These are phyloP conservation scores for Griposia aprilina DNA, from an alignment of 2,888 invertebrate species.

Conservation along the genomic window DNA sequence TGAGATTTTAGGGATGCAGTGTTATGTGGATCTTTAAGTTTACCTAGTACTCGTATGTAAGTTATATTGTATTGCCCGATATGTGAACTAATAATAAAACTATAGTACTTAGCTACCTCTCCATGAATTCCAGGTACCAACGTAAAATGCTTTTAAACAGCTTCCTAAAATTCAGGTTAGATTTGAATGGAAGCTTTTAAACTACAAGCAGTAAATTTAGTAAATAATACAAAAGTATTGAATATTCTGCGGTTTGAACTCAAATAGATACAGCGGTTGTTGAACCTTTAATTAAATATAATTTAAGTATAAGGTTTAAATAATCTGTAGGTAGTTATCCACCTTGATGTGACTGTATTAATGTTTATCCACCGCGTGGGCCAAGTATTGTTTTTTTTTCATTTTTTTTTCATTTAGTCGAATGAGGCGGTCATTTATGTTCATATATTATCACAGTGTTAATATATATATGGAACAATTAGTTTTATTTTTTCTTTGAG, in stretches of 20 bases:
- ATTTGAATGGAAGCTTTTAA: slow-evolving; percentile 21
- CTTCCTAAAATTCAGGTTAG: slow-evolving; percentile 2
- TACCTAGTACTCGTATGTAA: neutral
- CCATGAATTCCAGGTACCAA: neutral
- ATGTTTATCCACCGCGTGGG: neutral
- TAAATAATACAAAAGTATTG: slow-evolving; percentile 6
- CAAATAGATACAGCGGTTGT: slow-evolving; percentile 17
- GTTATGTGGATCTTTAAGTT: neutral
- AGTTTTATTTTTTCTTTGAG: too few species aligned
- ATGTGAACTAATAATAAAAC: neutral
- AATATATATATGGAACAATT: neutral
- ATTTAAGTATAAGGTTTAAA: slow-evolving; percentile 2
- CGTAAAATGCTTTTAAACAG: slow-evolving; percentile 12
- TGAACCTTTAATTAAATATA: slow-evolving; percentile 16
- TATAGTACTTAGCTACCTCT: neutral
- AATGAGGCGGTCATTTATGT: neutral
- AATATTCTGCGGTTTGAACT: slow-evolving; percentile 2
- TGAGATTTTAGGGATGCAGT: neutral
- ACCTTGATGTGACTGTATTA: neutral
- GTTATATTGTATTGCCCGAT: neutral
- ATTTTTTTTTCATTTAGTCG: neutral
- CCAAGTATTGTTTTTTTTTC: neutral
- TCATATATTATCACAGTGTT: neutral
- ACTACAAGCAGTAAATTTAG: neutral
- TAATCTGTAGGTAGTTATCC: neutral